Base-by-base conservation (phyloP, 2,113 vertebrate species). In the Thymallus thymallus region DNA sequence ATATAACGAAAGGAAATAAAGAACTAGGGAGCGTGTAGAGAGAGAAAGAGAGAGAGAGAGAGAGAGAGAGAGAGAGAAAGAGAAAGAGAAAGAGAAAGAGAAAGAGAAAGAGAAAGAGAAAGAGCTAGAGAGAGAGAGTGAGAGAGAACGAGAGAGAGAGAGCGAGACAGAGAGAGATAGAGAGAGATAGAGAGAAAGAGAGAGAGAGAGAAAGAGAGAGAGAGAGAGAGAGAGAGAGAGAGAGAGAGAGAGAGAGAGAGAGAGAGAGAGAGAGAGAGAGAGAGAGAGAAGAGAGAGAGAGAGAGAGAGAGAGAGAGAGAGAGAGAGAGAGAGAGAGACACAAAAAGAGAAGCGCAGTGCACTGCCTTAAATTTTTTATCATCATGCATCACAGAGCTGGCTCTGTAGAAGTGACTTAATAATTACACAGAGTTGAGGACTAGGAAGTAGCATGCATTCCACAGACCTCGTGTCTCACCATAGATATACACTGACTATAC, bases 381-480 rank as follows among this genome's bases (percentile, higher is more conserved):
- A 77, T 80, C 76, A 78, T 84, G 77, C 77, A 87, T 81, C 79
- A 80, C 70, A 76, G 79, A 76, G 77, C 80, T 76, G 73, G 79
- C 75, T 32, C 75, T 67, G 77, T 82, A 80, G 80, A 79, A 80
- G 82, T 80, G 79, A 81, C 83, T 85, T 87, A 79, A 85, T 85
- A 85, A 84, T 84, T 84, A 84, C 83, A 81, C 80, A 61, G 41
- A 76, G 72, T 55, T 74, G 78, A 71, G 65, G 29, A 64, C 77
- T 75, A 24, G 71, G 80, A 81, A 72, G 32, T 76, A 76, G 74
- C 77, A 76, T 46, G 73, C 56, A 26, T 1, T 26, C 26, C 26
- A 26, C 26, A 56, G 48, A 75, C 67, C 65, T 74, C 62, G 41
- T 63, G 68, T 55, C 16, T 73, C 48, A 22, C 62, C 62, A 64